Evolutionary conservation across 2,888 invertebrate genomes (phyloP).

Genomic region (Eupithecia subfuscata): DNA sequence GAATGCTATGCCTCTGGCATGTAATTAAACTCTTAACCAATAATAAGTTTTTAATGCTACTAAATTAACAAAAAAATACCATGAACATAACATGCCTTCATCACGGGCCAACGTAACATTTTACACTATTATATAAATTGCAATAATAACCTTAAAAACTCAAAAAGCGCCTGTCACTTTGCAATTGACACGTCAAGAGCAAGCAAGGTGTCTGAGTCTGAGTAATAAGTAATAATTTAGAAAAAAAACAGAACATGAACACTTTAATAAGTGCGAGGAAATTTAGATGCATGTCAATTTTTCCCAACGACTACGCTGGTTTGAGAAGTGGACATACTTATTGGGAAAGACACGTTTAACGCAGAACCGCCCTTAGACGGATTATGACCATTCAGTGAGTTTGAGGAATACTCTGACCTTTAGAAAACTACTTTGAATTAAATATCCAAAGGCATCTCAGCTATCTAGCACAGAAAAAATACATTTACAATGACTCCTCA

Average conservation of each 20-base stretch:
- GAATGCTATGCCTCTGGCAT: background rate
- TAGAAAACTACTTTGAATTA: constrained; percentile 39
- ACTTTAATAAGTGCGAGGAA: background rate
- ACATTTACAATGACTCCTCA: constrained; percentile 43
- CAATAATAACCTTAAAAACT: constrained; percentile 14
- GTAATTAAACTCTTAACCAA: background rate
- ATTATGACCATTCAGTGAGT: constrained; percentile 31
- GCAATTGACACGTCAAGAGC: constrained; percentile 24
- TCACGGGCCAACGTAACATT: background rate
- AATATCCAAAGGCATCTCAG: constrained; percentile 39
- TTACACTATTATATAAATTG: constrained; percentile 9
- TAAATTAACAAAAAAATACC: background rate
- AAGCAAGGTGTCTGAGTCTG: background rate
- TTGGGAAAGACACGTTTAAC: constrained; percentile 23
- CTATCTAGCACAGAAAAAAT: constrained; percentile 37
- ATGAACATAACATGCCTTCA: background rate
- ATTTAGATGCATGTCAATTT: background rate
- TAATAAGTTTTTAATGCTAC: background rate
- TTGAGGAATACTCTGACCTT: constrained; percentile 43
- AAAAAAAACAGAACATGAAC: background rate
- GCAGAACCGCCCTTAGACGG: background rate
- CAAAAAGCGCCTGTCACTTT: constrained; percentile 11
- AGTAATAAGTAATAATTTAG: background rate
- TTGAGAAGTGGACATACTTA: constrained; percentile 18
- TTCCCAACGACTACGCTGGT: constrained; percentile 29